Conservation (phyloP, 53 echinoderm and acorn worm species). For the Astropecten irregularis region DNA sequence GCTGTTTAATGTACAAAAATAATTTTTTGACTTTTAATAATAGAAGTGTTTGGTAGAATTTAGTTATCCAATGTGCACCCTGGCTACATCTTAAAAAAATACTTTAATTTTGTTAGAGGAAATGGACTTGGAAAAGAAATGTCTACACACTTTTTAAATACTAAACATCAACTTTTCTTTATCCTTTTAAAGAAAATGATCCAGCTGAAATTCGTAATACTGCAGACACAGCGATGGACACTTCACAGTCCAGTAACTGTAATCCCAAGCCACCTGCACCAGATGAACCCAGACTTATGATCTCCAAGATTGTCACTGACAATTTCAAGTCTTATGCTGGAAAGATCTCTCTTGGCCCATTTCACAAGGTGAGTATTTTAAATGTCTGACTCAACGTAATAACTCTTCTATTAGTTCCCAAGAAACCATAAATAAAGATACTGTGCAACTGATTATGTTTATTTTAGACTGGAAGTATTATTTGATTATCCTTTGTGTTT, state of each 20-base stretch:
- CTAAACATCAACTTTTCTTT: neutral
- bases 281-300: slow-evolving; percentile 80
- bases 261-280: slow-evolving; percentile 28
- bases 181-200: slow-evolving; percentile 11
- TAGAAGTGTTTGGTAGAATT: too few species aligned
- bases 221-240: slow-evolving; percentile 21
- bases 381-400: neutral
- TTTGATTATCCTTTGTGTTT: too few species aligned
- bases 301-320: slow-evolving; percentile 89
- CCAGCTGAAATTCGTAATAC: neutral
- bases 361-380: slow-evolving; percentile 97
- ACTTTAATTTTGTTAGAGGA: too few species aligned
- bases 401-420: neutral
- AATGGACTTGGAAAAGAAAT: too few species aligned
- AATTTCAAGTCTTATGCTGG: slow-evolving; percentile 99
- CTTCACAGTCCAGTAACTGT: slow-evolving; percentile 13
- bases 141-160: too few species aligned
- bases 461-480: neutral
- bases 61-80: too few species aligned
- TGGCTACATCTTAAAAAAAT: too few species aligned
- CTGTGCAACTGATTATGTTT: neutral
- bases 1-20: too few species aligned
- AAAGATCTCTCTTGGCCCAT: slow-evolving; percentile 85
- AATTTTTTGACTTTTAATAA: too few species aligned
- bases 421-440: too few species aligned